These are phyloP conservation scores for Cydia pomonella DNA, from an alignment of 1,140 invertebrate genomes.

Conservation along the genomic window DNA sequence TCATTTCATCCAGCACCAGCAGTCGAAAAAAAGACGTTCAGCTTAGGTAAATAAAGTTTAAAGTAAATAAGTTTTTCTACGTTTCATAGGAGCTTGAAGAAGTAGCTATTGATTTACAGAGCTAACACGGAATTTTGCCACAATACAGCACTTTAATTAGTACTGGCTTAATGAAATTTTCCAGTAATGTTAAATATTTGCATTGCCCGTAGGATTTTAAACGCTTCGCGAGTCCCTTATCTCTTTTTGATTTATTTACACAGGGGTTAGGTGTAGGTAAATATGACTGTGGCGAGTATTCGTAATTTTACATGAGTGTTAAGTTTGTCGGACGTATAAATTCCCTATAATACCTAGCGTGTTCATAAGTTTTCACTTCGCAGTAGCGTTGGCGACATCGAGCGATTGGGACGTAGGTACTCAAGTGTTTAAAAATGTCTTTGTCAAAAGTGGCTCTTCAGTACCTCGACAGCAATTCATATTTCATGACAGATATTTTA, in stretches of 20 bases:
- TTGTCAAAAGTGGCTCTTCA: too few relatives aligned
- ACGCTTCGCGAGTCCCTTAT: constrained; percentile 35
- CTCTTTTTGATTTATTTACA: constrained; percentile 34
- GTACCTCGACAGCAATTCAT: too few relatives aligned
- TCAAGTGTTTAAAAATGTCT: too few relatives aligned
- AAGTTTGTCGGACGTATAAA: too few relatives aligned
- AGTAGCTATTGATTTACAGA: constrained; percentile 29
- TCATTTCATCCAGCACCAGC: neutral
- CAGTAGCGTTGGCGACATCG: too few relatives aligned
- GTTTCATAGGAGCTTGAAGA: neutral
- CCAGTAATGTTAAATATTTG: constrained; percentile 51
- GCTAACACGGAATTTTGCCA: constrained; percentile 43
- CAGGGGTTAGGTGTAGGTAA: neutral
- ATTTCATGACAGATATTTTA: too few relatives aligned
- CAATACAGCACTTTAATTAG: constrained; percentile 57
- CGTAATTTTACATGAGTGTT: neutral
- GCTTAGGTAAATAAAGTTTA: neutral
- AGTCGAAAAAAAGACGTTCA: neutral
- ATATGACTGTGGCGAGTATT: neutral
- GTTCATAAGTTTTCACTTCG: too few relatives aligned
- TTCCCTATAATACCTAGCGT: too few relatives aligned
- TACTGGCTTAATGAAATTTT: constrained; percentile 51
- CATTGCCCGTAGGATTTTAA: constrained; percentile 45
- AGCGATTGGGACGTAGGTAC: too few relatives aligned
- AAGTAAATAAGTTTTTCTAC: neutral